Conservation (phyloP, 2,797 vertebrate species). For the Pogonophryne albipinna region DNA sequence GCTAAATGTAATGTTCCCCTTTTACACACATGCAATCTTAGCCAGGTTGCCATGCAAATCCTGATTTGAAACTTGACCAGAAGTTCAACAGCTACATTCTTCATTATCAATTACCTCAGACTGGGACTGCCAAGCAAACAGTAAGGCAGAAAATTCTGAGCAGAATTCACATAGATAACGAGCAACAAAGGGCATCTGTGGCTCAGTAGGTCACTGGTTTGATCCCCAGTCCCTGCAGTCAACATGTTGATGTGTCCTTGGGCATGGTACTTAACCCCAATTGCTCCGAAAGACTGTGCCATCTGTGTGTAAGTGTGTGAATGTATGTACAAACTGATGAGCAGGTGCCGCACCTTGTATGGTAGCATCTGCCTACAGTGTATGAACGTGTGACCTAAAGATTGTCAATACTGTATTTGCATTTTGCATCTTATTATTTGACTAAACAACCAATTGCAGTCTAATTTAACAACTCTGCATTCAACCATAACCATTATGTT, state of each 20-base stretch:
- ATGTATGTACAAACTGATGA: too few species aligned
- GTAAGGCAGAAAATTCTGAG: neutral
- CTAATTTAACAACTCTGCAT: neutral
- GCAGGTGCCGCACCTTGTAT: too few species aligned
- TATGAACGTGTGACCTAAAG: too few species aligned
- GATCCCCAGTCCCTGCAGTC: too few species aligned
- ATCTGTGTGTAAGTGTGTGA: too few species aligned
- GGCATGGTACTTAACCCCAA: too few species aligned
- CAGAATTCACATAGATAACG: neutral
- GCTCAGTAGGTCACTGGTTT: too few species aligned
- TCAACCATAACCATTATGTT: neutral
- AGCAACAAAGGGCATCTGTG: neutral
- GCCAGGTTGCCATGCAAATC: neutral
- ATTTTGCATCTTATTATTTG: neutral
- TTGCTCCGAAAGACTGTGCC: too few species aligned
- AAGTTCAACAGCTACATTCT: conserved; percentile 8
- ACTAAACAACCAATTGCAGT: neutral
- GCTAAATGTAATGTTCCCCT: too few species aligned
- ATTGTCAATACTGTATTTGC: neutral
- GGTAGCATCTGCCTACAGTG: too few species aligned
- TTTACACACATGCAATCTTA: neutral
- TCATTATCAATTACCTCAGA: neutral
- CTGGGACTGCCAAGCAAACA: conserved; percentile 6
- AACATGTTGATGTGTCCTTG: too few species aligned
- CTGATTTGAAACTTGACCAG: neutral